phyloP scores from a whole-genome alignment of 2,113 vertebrate genomes.

The Machaerirhynchus nigripectus region DNA sequence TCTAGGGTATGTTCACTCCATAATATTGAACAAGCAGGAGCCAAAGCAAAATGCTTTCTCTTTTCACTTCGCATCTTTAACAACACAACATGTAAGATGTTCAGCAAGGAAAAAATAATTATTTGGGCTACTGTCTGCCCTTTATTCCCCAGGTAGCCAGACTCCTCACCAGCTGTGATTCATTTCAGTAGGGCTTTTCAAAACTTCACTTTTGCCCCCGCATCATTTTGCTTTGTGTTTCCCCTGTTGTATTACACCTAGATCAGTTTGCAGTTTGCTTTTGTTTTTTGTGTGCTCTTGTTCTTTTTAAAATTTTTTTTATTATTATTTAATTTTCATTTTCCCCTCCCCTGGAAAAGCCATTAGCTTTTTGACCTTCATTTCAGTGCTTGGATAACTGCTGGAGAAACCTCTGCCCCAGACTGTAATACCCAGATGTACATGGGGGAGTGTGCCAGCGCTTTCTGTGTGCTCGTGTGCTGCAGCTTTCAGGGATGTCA shows the following conservation, averaged over 20 bases:
- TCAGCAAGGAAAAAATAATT: neutral
- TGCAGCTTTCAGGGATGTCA: constrained; percentile 44
- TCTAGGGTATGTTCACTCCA: neutral
- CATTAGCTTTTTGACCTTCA: neutral
- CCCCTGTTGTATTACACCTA: neutral
- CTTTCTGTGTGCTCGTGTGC: neutral
- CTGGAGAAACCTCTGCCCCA: constrained; percentile 21
- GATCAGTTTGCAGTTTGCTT: neutral
- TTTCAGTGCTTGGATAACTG: neutral
- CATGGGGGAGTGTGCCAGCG: constrained; percentile 16
- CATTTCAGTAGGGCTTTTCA: neutral
- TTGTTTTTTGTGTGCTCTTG: neutral
- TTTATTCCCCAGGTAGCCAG: neutral
- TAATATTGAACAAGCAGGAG: neutral
- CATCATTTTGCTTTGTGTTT: neutral
- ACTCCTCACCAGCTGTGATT: neutral
- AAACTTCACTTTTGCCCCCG: neutral
- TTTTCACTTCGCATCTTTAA: neutral
- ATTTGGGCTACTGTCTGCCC: neutral
- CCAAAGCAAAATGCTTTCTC: neutral
- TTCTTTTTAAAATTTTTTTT: neutral
- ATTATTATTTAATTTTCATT: neutral
- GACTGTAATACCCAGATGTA: constrained; percentile 18
- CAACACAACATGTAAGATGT: neutral
- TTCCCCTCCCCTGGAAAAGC: neutral